phyloP scores from a whole-genome alignment of 2,888 invertebrate species.

The Drosophila pseudotakahashii region DNA sequence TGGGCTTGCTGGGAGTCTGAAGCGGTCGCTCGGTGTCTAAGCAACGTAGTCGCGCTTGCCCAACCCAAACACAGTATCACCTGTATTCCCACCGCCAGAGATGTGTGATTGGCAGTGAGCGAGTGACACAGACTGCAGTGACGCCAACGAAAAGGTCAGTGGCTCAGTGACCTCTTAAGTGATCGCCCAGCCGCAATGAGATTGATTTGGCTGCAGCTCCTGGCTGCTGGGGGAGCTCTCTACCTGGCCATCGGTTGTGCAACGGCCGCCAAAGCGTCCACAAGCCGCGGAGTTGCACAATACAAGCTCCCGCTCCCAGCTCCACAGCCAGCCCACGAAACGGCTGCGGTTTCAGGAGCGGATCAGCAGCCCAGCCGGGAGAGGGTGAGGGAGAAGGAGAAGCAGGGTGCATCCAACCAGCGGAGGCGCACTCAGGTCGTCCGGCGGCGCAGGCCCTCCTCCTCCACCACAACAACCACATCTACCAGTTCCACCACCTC shows the following conservation, averaged over 20 bases:
- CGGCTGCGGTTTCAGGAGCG: constrained; percentile 11
- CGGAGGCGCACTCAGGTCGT: constrained; percentile 66
- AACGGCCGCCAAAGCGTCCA: constrained; percentile 57
- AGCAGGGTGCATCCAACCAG: constrained; percentile 32
- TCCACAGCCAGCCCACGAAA: constrained; percentile 33
- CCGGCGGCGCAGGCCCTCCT: constrained; percentile 56
- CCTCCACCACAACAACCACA: constrained; percentile 44
- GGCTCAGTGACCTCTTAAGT: constrained; percentile 34
- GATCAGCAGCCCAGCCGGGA: constrained; percentile 6
- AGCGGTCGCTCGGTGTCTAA: constrained; percentile 58
- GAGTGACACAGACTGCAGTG: constrained; percentile 27
- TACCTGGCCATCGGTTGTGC: constrained; percentile 66
- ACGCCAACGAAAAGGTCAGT: constrained; percentile 29
- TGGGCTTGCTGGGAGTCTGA: constrained; percentile 54
- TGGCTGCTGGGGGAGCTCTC: constrained; percentile 43
- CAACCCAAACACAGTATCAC: constrained; percentile 5
- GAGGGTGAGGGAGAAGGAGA: background rate
- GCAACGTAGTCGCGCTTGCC: constrained; percentile 54
- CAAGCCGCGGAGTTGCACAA: constrained; percentile 68
- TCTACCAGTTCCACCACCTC: constrained; percentile 46
- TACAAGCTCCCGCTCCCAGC: constrained; percentile 62
- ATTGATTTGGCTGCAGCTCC: constrained; percentile 58
- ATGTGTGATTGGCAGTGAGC: constrained; percentile 35
- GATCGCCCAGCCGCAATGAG: constrained; percentile 50
- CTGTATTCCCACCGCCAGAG: background rate